Base-by-base conservation (phyloP, 2,113 vertebrate genomes). In the Forbesichthys papilliferus region DNA sequence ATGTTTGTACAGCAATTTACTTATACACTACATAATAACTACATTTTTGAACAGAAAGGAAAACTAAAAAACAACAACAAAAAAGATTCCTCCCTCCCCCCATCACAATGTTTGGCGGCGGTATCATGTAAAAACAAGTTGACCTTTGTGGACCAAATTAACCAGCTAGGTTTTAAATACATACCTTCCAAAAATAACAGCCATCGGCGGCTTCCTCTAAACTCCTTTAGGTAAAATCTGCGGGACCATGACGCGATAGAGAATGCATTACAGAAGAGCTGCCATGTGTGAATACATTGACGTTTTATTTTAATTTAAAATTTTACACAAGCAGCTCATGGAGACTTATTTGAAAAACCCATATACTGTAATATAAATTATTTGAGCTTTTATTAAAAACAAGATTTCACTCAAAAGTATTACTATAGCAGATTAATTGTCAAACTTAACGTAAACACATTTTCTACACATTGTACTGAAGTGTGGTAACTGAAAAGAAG, bases 181-280 rank as follows among this genome's bases (percentile, higher is more conserved):
- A 86, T 84, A 91, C 90, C 93, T 88, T 94, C 91, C 84, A 95
- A 80, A 91, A 94, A 94, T 86, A 91, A 68, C 77, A 92, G 84
- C 89, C 91, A 91, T 71, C 87, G 84, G 71, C 90, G 94, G 81
- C 86, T 94, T 80, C 88, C 85, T 91, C 91, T 93, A 79, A 89
- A 84, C 82, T 92, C 93, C 77, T 92, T 92, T 59, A 93, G 85
- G 86, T 91, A 90, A 81, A 90, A 92, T 69, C 92, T 94, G 75
- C 12, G 62, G 77, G 80, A 86, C 55, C 77, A 75, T 64, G 63
- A 77, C 52, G 34, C 62, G 69, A 77, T 64, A 67, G 64, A 55
- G 60, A 54, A 64, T 48, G 20, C 18, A 47, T 64, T 5, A 66
- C 61, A 59, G 42, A 20, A 70, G 61, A 69, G 18, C 56, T 69